Evolutionary conservation across 2,797 vertebrate species (phyloP), one percentile per base, ranked within the genome.

Genomic region (Macropodus opercularis): DNA sequence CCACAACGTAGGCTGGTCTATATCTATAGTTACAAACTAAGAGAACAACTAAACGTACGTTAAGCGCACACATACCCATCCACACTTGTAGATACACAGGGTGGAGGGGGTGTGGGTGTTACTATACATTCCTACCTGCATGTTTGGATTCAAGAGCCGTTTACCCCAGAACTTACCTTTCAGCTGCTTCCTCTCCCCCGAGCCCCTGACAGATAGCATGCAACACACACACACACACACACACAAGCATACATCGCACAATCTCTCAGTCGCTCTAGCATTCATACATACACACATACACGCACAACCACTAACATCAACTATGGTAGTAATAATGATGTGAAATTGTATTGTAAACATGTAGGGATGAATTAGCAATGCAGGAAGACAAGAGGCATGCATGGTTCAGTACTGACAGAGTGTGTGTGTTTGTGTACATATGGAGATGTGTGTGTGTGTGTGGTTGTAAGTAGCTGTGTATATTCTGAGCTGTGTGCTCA

Each of bases 121-220:
- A 60, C 76, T 67, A 75, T 53, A 76, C 63, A 73, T 70, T 91
- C 93, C 91, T 93, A 94, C 92, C 93, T 94, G 89, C 63, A 69
- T 24, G 65, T 87, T 90, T 83, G 80, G 83, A 85, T 88, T 90
- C 84, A 78, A 81, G 87, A 86, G 88, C 81, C 84, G 75, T 75
- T 88, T 80, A 85, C 83, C 91, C 91, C 85, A 79, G 67, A 80
- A 93, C 93, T 93, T 93, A 94, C 93, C 93, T 90, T 68, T 71
- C 63, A 72, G 79, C 80, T 40, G 86, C 77, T 81, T 83, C 82
- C 75, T 86, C 77, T 85, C 75, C 85, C 85, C 61, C 70, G 86
- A 84, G 85, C 83, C 87, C 85, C 79, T 62, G 58, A 90, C 87
- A 92, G 71, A 91, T 36, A 88, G 84, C 91, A 92, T 92, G 91